These are phyloP conservation scores for Priocnemis perturbator DNA, from an alignment of 2,888 invertebrate species.

Conservation along the genomic window DNA sequence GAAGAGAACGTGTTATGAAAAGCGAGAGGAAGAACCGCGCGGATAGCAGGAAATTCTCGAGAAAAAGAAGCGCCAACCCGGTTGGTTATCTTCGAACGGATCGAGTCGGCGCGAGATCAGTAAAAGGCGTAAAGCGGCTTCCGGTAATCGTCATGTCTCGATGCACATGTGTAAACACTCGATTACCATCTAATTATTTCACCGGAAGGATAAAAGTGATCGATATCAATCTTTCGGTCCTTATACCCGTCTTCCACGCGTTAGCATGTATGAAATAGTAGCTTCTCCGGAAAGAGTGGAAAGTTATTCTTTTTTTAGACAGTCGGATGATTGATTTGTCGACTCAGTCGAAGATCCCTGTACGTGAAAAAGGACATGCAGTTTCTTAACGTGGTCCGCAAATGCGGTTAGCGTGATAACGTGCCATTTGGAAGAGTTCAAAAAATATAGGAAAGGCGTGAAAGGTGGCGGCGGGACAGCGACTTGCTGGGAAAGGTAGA, in stretches of 20 bases:
- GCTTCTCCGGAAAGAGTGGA: too few relatives aligned
- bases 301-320: too few relatives aligned
- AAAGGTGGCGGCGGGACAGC: conserved; percentile 1
- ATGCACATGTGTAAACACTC: conserved; percentile 14
- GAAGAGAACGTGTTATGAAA: not conserved
- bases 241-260: not conserved
- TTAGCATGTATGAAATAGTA: too few relatives aligned
- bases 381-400: too few relatives aligned
- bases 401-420: not conserved
- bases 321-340: too few relatives aligned
- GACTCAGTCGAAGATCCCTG: too few relatives aligned
- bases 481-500: conserved; percentile 12
- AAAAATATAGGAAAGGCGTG: not conserved
- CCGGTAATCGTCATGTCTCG: not conserved
- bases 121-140: too few relatives aligned
- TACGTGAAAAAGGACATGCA: too few relatives aligned
- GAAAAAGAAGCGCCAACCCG: too few relatives aligned
- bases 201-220: conserved; percentile 13
- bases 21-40: not conserved
- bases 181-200: conserved; percentile 15
- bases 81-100: too few relatives aligned
- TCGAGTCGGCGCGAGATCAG: too few relatives aligned
- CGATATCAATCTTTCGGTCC: conserved; percentile 7
- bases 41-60: not conserved
- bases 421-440: not conserved